phyloP scores from a whole-genome alignment of 2,113 vertebrate species.

The Formicarius rufipectus region DNA sequence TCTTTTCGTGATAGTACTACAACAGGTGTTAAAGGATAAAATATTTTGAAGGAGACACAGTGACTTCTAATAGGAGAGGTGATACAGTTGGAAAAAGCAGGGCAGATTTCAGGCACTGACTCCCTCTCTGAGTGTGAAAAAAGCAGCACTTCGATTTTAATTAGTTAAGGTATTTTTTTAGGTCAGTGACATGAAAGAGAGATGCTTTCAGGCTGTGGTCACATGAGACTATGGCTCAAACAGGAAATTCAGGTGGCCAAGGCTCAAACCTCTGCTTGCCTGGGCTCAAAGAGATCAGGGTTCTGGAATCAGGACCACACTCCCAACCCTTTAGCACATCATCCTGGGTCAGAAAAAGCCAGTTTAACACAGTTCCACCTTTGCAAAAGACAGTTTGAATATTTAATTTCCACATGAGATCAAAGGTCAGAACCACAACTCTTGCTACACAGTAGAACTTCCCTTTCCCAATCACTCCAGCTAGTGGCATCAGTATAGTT shows the following conservation, averaged over 20 bases:
- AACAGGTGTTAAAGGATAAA: background rate
- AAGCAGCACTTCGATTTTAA: background rate
- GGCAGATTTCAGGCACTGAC: background rate
- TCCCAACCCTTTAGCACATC: background rate
- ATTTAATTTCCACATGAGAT: background rate
- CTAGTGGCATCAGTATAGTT: background rate
- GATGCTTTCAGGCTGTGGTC: background rate
- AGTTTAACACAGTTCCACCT: background rate
- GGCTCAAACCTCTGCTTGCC: background rate
- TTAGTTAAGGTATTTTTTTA: background rate
- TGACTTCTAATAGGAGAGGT: background rate
- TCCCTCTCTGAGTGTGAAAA: background rate
- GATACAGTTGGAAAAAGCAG: background rate
- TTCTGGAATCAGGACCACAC: background rate
- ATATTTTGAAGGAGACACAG: background rate
- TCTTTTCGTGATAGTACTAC: background rate
- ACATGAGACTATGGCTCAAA: background rate
- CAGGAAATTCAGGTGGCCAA: background rate
- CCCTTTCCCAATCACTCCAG: background rate
- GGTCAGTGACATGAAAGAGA: background rate
- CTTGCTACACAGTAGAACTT: background rate
- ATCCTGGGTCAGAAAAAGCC: background rate
- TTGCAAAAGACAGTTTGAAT: background rate
- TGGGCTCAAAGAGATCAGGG: background rate
- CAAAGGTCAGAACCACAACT: background rate